Evolutionary conservation across 2,888 invertebrate genomes (phyloP).

Genomic region (Phyllotreta cruciferae): DNA sequence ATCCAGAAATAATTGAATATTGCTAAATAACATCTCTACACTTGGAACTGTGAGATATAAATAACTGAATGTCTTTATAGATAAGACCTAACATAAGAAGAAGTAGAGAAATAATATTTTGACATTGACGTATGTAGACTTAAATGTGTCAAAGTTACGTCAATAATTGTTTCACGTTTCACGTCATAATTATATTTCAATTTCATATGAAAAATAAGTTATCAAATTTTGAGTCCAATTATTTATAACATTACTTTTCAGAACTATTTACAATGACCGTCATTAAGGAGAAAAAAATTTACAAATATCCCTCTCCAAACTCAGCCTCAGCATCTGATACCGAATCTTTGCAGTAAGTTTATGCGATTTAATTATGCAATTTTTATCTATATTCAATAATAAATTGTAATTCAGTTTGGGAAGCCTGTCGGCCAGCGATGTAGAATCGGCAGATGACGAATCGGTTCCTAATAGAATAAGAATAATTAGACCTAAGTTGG

Average conservation of each 20-base stretch:
- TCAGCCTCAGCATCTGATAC: constrained; percentile 48
- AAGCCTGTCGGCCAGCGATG: constrained; percentile 48
- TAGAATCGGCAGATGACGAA: constrained; percentile 49
- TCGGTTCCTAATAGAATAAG: constrained; percentile 30
- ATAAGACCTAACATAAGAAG: no score
- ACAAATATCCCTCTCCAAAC: constrained; percentile 45
- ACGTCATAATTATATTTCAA: no score
- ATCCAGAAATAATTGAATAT: no score
- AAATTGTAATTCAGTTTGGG: constrained; percentile 43
- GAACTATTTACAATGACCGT: constrained; percentile 47
- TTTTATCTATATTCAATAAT: not conserved
- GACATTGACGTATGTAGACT: no score
- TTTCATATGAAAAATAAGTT: not conserved
- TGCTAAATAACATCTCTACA: no score
- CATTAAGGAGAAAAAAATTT: constrained; percentile 45
- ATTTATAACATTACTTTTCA: not conserved
- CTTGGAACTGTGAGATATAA: no score
- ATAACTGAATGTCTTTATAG: no score
- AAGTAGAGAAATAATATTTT: no score
- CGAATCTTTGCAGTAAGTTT: constrained; percentile 51
- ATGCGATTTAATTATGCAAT: not conserved
- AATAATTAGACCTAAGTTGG: constrained; percentile 34
- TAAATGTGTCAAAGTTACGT: no score
- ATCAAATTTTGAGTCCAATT: not conserved
- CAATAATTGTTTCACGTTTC: no score